Conservation (phyloP, 2,888 invertebrate genomes). For the Stictocephala bisonia region DNA sequence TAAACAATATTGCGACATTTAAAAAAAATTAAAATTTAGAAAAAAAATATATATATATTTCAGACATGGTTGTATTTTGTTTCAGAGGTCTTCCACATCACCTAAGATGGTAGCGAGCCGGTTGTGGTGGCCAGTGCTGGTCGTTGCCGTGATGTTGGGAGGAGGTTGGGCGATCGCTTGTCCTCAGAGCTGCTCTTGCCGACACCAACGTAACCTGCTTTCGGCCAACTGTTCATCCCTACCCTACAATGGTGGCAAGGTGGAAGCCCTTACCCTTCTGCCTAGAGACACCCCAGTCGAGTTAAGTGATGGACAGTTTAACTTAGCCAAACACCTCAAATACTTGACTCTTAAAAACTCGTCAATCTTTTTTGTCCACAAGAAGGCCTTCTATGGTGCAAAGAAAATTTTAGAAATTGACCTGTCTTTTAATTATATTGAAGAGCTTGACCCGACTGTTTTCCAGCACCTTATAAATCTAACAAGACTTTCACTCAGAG, state of each 20-base stretch:
- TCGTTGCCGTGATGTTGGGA: slow-evolving; percentile 39
- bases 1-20: too few species aligned
- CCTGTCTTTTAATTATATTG: slow-evolving; percentile 54
- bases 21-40: too few species aligned
- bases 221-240: slow-evolving; percentile 53
- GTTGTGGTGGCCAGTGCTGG: slow-evolving; percentile 42
- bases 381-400: slow-evolving; percentile 63
- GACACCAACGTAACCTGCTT: slow-evolving; percentile 48
- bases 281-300: slow-evolving; percentile 45
- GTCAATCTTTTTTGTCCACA: slow-evolving; percentile 52
- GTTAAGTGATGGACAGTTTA: slow-evolving; percentile 51
- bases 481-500: slow-evolving; percentile 64
- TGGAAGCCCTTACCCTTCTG: slow-evolving; percentile 49
- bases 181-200: slow-evolving; percentile 53
- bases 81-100: too few species aligned
- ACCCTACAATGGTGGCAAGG: slow-evolving; percentile 31
- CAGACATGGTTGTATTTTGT: too few species aligned
- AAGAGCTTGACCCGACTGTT: slow-evolving; percentile 53
- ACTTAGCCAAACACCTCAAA: slow-evolving; percentile 49
- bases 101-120: too few species aligned
- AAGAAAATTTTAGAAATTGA: slow-evolving; percentile 61
- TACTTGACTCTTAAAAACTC: slow-evolving; percentile 52
- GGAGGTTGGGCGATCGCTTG: slow-evolving; percentile 35
- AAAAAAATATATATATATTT: too few species aligned
- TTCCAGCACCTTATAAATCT: slow-evolving; percentile 58